Conservation (phyloP, 1,140 invertebrate genomes). For the Drosophila oshimai region DNA sequence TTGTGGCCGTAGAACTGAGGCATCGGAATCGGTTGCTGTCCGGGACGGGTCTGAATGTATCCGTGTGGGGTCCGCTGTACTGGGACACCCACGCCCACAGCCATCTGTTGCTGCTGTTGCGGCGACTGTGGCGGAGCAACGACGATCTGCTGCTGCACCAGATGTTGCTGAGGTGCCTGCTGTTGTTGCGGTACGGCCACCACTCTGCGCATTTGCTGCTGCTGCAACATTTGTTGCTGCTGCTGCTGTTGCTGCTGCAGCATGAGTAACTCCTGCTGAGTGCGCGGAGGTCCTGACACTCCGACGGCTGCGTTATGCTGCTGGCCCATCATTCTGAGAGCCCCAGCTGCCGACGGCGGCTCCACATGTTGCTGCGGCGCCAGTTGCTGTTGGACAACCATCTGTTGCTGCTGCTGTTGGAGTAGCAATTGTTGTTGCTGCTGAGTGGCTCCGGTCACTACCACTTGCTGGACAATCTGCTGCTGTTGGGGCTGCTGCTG, state of each 20-base stretch:
- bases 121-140: constrained; percentile 38
- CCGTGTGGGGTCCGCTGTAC: constrained; percentile 54
- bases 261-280: constrained; percentile 68
- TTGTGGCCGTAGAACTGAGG: constrained; percentile 93
- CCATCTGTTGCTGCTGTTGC: constrained; percentile 49
- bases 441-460: constrained; percentile 50
- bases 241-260: constrained; percentile 73
- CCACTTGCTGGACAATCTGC: constrained; percentile 74
- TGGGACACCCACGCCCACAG: constrained; percentile 53
- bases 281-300: constrained; percentile 51
- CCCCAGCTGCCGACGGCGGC: constrained; percentile 88
- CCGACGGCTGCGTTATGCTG: constrained; percentile 87
- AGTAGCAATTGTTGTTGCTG: constrained; percentile 60
- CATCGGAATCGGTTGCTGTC: constrained; percentile 82
- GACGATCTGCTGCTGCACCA: constrained; percentile 76
- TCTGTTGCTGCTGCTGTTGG: constrained; percentile 63
- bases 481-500: constrained; percentile 84
- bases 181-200: constrained; percentile 78
- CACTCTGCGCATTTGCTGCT: constrained; percentile 82
- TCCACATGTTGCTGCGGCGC: constrained; percentile 71
- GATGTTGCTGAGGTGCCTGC: constrained; percentile 68
- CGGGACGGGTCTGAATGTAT: constrained; percentile 70
- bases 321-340: constrained; percentile 90
- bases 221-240: constrained; percentile 59
- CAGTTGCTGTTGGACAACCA: constrained; percentile 50